Conservation (phyloP, 1,140 invertebrate genomes). For the Brachystomella parvula region DNA sequence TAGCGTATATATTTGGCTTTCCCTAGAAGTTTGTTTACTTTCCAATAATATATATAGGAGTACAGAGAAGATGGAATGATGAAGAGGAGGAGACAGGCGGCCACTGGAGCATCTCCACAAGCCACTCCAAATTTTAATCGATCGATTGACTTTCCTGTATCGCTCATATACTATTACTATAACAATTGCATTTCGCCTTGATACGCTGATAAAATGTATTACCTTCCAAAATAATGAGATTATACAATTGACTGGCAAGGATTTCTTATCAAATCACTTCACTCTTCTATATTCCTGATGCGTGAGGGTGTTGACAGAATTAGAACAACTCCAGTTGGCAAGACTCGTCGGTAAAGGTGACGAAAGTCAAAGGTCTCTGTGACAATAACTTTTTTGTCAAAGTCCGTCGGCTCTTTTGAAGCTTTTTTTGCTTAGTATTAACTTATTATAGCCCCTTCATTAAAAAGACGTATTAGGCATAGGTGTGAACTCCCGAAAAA, state of each 20-base stretch:
- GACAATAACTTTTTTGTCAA: background rate
- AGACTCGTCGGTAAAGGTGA: background rate
- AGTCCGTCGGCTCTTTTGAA: background rate
- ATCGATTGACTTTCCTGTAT: background rate
- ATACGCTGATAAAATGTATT: too few species aligned
- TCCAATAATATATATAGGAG: too few species aligned
- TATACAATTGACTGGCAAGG: background rate
- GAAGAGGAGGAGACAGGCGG: too few species aligned
- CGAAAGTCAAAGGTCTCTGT: background rate
- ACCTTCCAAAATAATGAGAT: too few species aligned
- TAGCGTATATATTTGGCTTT: too few species aligned
- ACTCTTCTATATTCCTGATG: too few species aligned
- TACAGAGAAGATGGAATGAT: too few species aligned
- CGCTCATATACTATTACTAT: background rate
- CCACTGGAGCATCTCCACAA: background rate
- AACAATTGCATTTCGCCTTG: background rate
- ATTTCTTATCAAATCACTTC: background rate
- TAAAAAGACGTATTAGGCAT: background rate
- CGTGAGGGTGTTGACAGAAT: background rate
- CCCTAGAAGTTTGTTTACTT: too few species aligned
- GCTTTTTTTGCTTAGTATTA: background rate
- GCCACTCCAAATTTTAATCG: constrained; percentile 4
- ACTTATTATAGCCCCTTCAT: background rate
- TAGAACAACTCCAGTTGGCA: background rate
- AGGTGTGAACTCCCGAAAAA: constrained; percentile 1